Base-by-base conservation (phyloP, 2,797 vertebrate species). In the Anas capensis region DNA sequence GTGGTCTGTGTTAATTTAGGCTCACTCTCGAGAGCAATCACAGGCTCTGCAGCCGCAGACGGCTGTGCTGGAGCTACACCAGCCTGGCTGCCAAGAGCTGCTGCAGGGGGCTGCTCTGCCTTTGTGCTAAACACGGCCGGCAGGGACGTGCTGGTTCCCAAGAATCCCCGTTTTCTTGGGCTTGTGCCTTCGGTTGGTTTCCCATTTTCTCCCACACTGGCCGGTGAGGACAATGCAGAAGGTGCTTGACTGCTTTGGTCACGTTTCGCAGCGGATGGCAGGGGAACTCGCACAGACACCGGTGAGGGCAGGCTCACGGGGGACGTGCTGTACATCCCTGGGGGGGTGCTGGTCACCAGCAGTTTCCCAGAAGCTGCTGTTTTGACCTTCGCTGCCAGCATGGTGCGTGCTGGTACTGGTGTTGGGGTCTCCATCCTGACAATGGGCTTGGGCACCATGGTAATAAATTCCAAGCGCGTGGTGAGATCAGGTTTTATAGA, bases 51-150 rank as follows among this genome's bases (percentile, higher is more conserved):
- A 87, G 86, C 0, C 18, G 4, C 36, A 2, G 65, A 12, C 17
- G 53, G 38, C 1, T 31, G 84, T 31, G 14, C 33, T 0, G 14
- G 13, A 24, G 60, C 18, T 2, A 5, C 27, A 19, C 0, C 26
- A 38, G 62, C 48, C 75, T 36, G 11, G 1, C 5, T 17, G 1
- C 36, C n/a, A 7, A 6, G 60, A 33, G 17, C 40, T 42, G 62
- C 77, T 2, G 36, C 0, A 6, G 42, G 21, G 1, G 10, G 1
- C 2, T 44, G 82, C 14, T 54, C 23, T 27, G 66, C 12, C 42
- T 48, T 26, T 1, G 42, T 20, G 51, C 3, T 5, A 15, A 5
- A 3, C 6, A 2, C 0, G 1, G 82, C 42, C 20, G 56, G 1
- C 6, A 62, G 29, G 19, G 70, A 21, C 5, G 0, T 0, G 0